phyloP scores from a whole-genome alignment of 1,140 invertebrate species.

The Proctacanthus coquilletti region DNA sequence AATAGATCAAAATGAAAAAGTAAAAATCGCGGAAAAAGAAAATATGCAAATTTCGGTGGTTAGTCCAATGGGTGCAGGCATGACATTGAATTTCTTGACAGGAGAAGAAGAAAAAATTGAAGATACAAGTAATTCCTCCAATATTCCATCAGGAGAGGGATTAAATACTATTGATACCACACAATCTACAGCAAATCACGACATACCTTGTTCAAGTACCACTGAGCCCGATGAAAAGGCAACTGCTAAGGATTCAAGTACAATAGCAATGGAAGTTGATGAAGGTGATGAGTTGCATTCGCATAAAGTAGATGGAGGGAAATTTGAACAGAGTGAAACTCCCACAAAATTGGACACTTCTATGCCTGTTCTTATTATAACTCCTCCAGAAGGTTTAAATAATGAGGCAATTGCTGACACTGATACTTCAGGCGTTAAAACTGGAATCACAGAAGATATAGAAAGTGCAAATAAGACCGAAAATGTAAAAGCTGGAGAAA shows the following conservation, averaged over 20 bases:
- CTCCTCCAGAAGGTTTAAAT: no score
- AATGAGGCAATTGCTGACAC: background rate
- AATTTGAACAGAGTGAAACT: background rate
- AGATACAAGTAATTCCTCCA: background rate
- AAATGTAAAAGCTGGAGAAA: no score
- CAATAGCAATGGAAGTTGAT: conserved; percentile 6
- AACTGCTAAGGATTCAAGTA: background rate
- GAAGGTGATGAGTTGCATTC: background rate
- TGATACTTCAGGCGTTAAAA: background rate
- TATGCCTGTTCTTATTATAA: no score
- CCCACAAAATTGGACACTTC: background rate
- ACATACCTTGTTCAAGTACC: background rate
- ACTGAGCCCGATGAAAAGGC: background rate
- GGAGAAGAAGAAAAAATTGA: conserved; percentile 1
- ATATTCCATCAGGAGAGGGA: no score
- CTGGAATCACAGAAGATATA: background rate
- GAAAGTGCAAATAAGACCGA: background rate
- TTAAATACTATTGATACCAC: background rate
- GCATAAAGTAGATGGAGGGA: background rate
- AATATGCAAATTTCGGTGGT: background rate
- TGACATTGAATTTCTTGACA: background rate
- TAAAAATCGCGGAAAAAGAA: background rate
- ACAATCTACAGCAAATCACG: background rate
- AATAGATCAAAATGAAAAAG: no score
- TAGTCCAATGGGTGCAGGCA: background rate